Conservation (phyloP, 2,797 vertebrate genomes). For the Rousettus madagascariensis region DNA sequence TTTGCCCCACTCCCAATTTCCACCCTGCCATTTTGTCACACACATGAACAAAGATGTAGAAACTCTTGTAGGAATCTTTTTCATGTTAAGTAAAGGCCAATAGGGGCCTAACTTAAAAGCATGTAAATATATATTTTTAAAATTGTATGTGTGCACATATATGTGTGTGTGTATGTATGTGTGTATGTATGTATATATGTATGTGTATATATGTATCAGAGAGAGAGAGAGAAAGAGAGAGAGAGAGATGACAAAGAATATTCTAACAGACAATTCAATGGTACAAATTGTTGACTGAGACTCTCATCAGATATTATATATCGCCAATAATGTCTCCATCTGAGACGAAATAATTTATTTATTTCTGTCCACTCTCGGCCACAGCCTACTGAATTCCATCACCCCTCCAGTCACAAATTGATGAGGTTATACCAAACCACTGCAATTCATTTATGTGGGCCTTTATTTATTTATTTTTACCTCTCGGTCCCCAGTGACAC, state of each 20-base stretch:
- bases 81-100: constrained; percentile 2
- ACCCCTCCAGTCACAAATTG: constrained; percentile 53
- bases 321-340: constrained; percentile 71
- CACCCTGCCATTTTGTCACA: neutral
- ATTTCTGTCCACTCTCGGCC: constrained; percentile 49
- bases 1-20: neutral
- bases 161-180: neutral
- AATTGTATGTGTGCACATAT: neutral
- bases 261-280: constrained; percentile 58
- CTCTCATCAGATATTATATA: constrained; percentile 46
- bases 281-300: constrained; percentile 10
- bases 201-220: neutral
- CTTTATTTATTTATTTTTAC: constrained; percentile 56
- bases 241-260: constrained; percentile 53
- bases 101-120: constrained; percentile 59
- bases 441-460: constrained; percentile 36
- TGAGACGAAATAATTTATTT: constrained; percentile 63
- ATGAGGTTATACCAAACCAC: constrained; percentile 65
- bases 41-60: neutral
- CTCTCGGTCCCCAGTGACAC: neutral
- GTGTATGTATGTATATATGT: no score
- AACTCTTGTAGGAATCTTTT: constrained; percentile 6
- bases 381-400: constrained; percentile 54
- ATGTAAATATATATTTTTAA: neutral
- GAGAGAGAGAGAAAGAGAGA: no score